These are phyloP conservation scores for Bombyx mandarina DNA, from an alignment of 1,140 invertebrate genomes.

Conservation along the genomic window DNA sequence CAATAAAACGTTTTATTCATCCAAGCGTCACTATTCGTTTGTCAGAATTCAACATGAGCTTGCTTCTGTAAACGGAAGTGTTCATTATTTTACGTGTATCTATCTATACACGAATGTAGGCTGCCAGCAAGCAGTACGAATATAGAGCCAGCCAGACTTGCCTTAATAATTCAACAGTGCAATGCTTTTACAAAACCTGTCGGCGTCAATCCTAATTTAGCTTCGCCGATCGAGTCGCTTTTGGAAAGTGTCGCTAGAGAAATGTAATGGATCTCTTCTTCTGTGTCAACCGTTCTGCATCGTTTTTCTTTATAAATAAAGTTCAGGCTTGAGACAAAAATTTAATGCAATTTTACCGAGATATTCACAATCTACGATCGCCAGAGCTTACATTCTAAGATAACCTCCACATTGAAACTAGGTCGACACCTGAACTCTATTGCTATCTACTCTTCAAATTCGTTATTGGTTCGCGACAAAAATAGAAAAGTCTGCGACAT, in stretches of 20 bases:
- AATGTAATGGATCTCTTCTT: conserved; percentile 64
- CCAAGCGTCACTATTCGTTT: conserved; percentile 48
- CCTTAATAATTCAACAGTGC: conserved; percentile 70
- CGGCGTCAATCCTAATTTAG: conserved; percentile 67
- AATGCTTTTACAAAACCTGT: conserved; percentile 71
- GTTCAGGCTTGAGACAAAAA: too few relatives aligned
- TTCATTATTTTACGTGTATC: conserved; percentile 25
- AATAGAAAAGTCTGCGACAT: too few relatives aligned
- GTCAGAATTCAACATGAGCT: conserved; percentile 64
- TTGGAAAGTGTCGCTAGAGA: conserved; percentile 60
- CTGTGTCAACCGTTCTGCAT: conserved; percentile 12
- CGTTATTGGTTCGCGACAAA: too few relatives aligned
- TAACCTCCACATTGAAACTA: too few relatives aligned
- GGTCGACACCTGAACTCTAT: too few relatives aligned
- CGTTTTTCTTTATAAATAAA: too few relatives aligned
- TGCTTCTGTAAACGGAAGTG: conserved; percentile 46
- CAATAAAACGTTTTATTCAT: conserved; percentile 32
- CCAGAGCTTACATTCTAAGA: too few relatives aligned
- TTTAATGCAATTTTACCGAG: too few relatives aligned
- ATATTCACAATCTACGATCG: too few relatives aligned
- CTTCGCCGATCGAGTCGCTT: conserved; percentile 56
- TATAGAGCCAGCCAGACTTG: conserved; percentile 60
- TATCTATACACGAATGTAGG: conserved; percentile 27
- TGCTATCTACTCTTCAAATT: too few relatives aligned
- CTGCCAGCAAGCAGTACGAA: conserved; percentile 42